Base-by-base conservation (phyloP, 64 coral and sea anemone species). In the Cladopsammia gracilis region DNA sequence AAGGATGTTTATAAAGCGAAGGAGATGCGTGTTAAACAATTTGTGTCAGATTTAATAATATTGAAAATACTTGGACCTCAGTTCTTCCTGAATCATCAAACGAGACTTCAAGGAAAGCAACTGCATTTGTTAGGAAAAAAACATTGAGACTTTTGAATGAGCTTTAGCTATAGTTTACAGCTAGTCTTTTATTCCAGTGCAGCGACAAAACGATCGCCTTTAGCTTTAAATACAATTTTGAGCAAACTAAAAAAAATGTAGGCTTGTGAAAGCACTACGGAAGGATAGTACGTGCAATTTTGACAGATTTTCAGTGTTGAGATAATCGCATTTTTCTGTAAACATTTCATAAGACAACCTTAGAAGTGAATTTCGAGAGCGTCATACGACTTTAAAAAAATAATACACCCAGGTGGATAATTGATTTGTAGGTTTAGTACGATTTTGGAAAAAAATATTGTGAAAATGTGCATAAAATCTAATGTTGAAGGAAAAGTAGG, bases 301-400 rank as follows among this genome's bases (percentile, higher is more conserved):
- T 45, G 58, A 25, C 57, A 45, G 58, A 84, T 67, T 84, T 18
- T 66, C 61, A 45, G 61, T 48, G 3, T 84, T 66, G 42, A 50
- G 46, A 84, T 64, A 22, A 84, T 67, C 64, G 26, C 80, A 84
- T 84, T 84, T 84, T 84, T 84, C 80, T 50, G 80, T 67, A 67
- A 84, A 64, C 80, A 84, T 84, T 84, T 84, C 62, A 67, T 84
- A 84, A 84, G 43, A 67, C 62, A 84, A 48, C 20, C 9, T 53
- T 49, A 82, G 58, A 45, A 46, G 58, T 16, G 57, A 82, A 64
- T 64, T 47, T 84, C 80, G 62, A 68, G 61, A 84, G 44, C 80
- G 58, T 54, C 50, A 56, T 84, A 24, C 43, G 80, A 84, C 59
- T 19, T 66, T 15, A 66, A 44, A 58, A 58, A 43, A 25, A 78